Evolutionary conservation across 2,888 invertebrate species (phyloP).

Genomic region (Stictocephala bisonia): DNA sequence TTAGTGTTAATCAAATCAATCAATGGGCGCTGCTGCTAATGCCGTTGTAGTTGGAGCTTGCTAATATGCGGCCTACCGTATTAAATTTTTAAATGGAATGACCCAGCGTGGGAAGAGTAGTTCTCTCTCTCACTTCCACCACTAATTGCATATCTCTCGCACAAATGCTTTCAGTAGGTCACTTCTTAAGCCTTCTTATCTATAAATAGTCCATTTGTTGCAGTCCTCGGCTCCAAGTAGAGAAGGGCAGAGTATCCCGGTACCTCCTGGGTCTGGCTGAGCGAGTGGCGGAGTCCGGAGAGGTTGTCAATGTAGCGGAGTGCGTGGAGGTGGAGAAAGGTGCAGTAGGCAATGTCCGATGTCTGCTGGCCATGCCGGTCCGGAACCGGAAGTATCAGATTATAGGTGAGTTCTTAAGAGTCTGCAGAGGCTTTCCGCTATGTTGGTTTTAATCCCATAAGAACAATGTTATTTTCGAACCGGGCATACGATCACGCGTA

Average conservation of each 20-base stretch:
- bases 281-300: constrained; percentile 66
- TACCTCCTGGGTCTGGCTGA: constrained; percentile 64
- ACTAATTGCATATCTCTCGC: not conserved
- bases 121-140: too few relatives aligned
- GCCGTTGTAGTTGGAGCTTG: too few relatives aligned
- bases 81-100: too few relatives aligned
- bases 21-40: too few relatives aligned
- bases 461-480: too few relatives aligned
- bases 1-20: too few relatives aligned
- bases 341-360: constrained; percentile 64
- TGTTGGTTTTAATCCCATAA: too few relatives aligned
- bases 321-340: constrained; percentile 64
- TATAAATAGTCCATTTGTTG: not conserved
- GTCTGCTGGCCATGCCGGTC: constrained; percentile 67
- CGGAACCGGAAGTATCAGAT: constrained; percentile 66
- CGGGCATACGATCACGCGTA: too few relatives aligned
- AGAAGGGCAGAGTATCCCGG: constrained; percentile 60
- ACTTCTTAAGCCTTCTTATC: not conserved
- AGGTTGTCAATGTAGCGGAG: constrained; percentile 67
- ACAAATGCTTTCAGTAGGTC: not conserved
- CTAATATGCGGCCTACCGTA: too few relatives aligned
- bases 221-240: constrained; percentile 50
- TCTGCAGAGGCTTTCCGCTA: too few relatives aligned
- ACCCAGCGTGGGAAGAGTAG: too few relatives aligned
- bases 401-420: constrained; percentile 67